Evolutionary conservation across 2,888 invertebrate species (phyloP).

Genomic region (Alcis repandata): DNA sequence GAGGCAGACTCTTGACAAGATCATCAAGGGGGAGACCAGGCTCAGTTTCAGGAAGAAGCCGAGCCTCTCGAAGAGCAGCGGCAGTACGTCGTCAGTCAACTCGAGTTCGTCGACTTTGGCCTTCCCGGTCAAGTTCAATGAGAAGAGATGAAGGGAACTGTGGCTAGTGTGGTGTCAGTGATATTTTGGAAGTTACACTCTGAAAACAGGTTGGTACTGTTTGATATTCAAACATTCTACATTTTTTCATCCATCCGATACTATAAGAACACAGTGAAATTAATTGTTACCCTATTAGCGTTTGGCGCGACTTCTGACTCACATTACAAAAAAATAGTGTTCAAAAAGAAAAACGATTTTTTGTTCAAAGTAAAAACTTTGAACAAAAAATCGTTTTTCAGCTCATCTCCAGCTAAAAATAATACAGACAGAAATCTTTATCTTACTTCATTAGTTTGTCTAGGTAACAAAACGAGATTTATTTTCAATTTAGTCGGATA

Average conservation of each 20-base stretch:
- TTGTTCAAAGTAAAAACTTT: background rate
- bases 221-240: background rate
- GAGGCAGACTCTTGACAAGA: constrained; percentile 88
- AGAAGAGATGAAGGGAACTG: constrained; percentile 70
- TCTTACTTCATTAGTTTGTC: background rate
- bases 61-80: constrained; percentile 61
- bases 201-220: constrained; percentile 67
- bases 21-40: constrained; percentile 82
- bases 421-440: too few species aligned
- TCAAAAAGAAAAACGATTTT: background rate
- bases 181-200: constrained; percentile 59
- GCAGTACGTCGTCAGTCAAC: constrained; percentile 69
- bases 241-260: background rate
- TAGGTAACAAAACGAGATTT: background rate
- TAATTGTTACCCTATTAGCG: background rate
- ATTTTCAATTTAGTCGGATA: background rate
- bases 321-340: background rate
- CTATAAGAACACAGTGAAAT: background rate
- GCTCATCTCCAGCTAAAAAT: too few species aligned
- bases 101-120: constrained; percentile 64
- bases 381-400: too few species aligned
- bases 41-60: constrained; percentile 75
- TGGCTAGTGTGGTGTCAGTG: constrained; percentile 69
- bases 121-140: constrained; percentile 58
- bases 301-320: background rate